Evolutionary conservation across 1,140 invertebrate species (phyloP), one percentile per base, ranked within the genome.

Genomic region (Pseudomyrmex pallidus): DNA sequence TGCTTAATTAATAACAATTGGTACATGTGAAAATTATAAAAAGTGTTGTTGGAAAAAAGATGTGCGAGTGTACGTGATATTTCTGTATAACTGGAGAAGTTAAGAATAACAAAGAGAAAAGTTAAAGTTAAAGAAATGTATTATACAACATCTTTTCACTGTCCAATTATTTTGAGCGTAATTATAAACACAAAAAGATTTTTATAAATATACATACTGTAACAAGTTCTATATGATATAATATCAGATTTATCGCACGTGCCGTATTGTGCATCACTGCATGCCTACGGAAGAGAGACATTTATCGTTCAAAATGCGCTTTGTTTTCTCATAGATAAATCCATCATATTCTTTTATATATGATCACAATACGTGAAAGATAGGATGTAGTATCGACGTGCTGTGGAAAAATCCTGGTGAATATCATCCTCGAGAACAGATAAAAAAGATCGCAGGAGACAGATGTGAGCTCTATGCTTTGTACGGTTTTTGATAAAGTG

Each of bases 1-100:
- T 86, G 89, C 74, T 90, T 88, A 89, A 91, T 91, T 89, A 90
- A 90, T 85, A 89, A 90, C 77, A 89, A 72, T 89, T 89, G 88
- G 82, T 88, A 87, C 5, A 7, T 35, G 7, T 35, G 83, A 90
- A 85, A 84, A 82, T 87, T 89, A 91, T 90, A 77, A 90, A 90
- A 89, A 35, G 0, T 89, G 89, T 77, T 82, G 87, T 63, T 59
- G 61, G 46, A 74, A 67, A 70, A 89, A 35, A 35, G 35, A 35
- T 35, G 35, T 35, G 25, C 7, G 35, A 5, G 35, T 35, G 35
- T 35, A 35, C 83, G 86, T 83, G 85, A 78, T 84, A 83, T 87
- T 76, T 87, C 89, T 85, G 82, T 90, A 82, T 78, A 86, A 87
- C 54, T 56, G 67, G 20, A 50, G 66, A 72, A 59, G 35, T 35